A percentile compares a stretch with the other conserved stretches of the same genome.
phyloP scores from a whole-genome alignment of 2,888 invertebrate species.

The Ischnus inquisitorius region DNA sequence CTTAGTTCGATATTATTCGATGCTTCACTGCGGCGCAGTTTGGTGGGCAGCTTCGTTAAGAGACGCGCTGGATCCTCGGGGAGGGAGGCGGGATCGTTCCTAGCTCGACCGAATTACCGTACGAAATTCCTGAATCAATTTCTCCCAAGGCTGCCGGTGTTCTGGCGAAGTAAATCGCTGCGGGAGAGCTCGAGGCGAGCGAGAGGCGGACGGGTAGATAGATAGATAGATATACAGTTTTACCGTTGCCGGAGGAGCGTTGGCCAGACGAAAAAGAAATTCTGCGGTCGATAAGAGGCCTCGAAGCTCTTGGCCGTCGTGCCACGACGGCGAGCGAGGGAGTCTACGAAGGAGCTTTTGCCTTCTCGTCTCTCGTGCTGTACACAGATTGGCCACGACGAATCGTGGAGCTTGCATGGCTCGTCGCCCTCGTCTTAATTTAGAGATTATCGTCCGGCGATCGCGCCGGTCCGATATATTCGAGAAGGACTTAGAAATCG shows the following conservation, averaged over 20 bases:
- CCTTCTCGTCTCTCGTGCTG: slow-evolving; percentile 6
- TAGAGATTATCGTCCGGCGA: slow-evolving; percentile 69
- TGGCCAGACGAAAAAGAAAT: slow-evolving; percentile 64
- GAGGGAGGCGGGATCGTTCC: not conserved
- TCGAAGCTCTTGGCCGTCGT: slow-evolving; percentile 50
- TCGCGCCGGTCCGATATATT: slow-evolving; percentile 36
- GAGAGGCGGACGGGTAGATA: not conserved
- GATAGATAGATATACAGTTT: slow-evolving; percentile 20
- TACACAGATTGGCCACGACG: not conserved
- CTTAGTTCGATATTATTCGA: no score
- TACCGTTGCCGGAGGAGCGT: slow-evolving; percentile 52
- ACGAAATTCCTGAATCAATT: slow-evolving; percentile 58
- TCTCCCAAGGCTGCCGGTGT: slow-evolving; percentile 42
- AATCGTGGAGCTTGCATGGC: slow-evolving; percentile 5
- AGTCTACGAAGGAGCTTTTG: slow-evolving; percentile 12
- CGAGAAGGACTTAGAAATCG: slow-evolving; percentile 27
- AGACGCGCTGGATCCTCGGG: not conserved
- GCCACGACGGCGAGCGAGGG: slow-evolving; percentile 32
- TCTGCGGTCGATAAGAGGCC: slow-evolving; percentile 63
- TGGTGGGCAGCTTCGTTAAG: not conserved
- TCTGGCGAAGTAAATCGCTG: slow-evolving; percentile 29
- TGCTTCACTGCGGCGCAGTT: no score
- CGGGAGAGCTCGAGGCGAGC: not conserved
- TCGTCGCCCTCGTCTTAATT: slow-evolving; percentile 56
- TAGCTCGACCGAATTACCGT: slow-evolving; percentile 40